A percentile compares a stretch with the other conserved stretches of the same genome.
Evolutionary conservation across 2,113 vertebrate genomes (phyloP).

Genomic region (Nothobranchius furzeri): DNA sequence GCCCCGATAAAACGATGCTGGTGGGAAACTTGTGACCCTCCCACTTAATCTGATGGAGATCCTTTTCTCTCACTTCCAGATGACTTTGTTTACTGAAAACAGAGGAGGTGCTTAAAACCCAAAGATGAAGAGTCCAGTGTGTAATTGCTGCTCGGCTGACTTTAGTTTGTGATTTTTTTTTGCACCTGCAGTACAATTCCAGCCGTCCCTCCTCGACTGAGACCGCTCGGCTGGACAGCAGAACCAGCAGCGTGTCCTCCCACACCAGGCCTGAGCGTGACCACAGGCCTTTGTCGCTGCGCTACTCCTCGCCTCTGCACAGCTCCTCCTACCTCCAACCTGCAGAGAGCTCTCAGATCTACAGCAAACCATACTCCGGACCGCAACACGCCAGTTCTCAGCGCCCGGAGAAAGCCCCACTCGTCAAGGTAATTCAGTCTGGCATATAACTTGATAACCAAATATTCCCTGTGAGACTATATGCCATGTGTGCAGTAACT

Average conservation of each 20-base stretch:
- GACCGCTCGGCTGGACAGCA: slow-evolving; percentile 69
- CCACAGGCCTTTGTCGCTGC: slow-evolving; percentile 61
- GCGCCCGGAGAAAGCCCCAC: slow-evolving; percentile 66
- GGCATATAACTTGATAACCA: slow-evolving; percentile 36
- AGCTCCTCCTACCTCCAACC: slow-evolving; percentile 68
- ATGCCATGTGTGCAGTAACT: slow-evolving; percentile 38
- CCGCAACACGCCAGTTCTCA: slow-evolving; percentile 44
- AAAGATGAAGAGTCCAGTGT: background rate
- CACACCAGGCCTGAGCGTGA: slow-evolving; percentile 65
- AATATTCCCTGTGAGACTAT: slow-evolving; percentile 53
- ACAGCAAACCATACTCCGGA: slow-evolving; percentile 80
- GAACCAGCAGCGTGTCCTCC: slow-evolving; percentile 79
- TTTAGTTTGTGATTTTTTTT: slow-evolving; percentile 10
- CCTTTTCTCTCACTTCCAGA: background rate
- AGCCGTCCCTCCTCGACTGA: slow-evolving; percentile 76
- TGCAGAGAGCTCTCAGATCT: slow-evolving; percentile 64
- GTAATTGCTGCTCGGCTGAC: background rate
- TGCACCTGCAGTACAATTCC: slow-evolving; percentile 75
- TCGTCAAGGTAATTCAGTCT: slow-evolving; percentile 74
- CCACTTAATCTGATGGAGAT: slow-evolving; percentile 24
- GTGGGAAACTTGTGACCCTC: slow-evolving; percentile 31
- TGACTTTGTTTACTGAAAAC: slow-evolving; percentile 18
- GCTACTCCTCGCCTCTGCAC: slow-evolving; percentile 74
- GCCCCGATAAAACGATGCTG: slow-evolving; percentile 31
- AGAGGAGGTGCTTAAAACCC: background rate